Base-by-base conservation (phyloP, 2,113 vertebrate species). In the Alaudala cheleensis region DNA sequence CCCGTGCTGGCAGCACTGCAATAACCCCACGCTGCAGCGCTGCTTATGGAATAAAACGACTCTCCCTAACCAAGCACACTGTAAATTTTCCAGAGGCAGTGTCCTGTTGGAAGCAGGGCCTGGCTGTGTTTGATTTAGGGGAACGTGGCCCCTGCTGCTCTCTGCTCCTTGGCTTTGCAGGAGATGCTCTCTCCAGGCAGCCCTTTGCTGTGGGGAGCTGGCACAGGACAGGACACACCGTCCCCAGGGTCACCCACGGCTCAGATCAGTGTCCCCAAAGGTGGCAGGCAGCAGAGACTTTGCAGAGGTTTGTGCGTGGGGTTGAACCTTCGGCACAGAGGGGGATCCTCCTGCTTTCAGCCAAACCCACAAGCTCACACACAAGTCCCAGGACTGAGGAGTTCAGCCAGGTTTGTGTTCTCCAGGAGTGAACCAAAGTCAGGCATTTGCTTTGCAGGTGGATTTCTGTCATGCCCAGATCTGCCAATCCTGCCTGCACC, bases 11-110 rank as follows among this genome's bases (percentile, higher is more conserved):
- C 81, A 95, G 91, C 57, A 5, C 81, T 12, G 84, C 93, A 94
- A 70, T 76, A 85, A 92, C 73, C 86, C 78, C 91, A 34, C 20
- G 6, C 40, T 8, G 50, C 89, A 49, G 65, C 6, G 45, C 91
- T 89, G 81, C 81, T 92, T 50, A 90, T 11, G 3, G 81, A 83
- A 91, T 70, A 83, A 93, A 90, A 91, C 21, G 29, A 51, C 88
- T 86, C 2, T 58, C 86, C 85, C 86, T 86, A 91, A 90, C 89
- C 93, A 95, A 97, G 91, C 85, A 64, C 25, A 81, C 67, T 82
- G 91, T 88, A 93, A 90, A 95, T 92, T 97, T 77, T 37, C 74
- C 22, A 56, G 56, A 70, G 71, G 29, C 71, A 3, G n/a, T 29
- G 47, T 77, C 91, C 81, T 76, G 0, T 21, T 11, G 62, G 57